Conservation (phyloP, 2,113 vertebrate species). For the Drymodes brunneopygia region DNA sequence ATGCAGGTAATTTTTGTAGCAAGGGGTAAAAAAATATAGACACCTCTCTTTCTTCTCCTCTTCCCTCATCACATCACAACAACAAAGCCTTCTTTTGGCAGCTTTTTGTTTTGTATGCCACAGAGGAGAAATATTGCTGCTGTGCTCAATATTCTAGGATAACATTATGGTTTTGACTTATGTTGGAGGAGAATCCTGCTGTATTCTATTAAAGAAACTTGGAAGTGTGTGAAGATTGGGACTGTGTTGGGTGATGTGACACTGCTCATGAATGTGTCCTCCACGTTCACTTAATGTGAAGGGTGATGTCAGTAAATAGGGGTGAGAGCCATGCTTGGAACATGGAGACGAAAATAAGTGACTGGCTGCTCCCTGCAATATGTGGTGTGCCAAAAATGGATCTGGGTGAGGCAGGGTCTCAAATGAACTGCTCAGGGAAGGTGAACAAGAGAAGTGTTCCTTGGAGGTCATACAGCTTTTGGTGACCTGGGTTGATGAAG, state of each 20-base stretch:
- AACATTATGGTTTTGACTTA: background rate
- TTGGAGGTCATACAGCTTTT: background rate
- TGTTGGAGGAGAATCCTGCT: background rate
- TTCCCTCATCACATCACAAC: background rate
- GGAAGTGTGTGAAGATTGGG: background rate
- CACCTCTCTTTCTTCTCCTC: background rate
- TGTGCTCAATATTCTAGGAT: background rate
- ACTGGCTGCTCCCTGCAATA: background rate
- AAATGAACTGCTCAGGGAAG: background rate
- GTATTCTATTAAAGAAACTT: background rate
- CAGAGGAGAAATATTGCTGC: background rate
- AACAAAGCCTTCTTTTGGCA: background rate
- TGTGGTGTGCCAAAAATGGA: background rate
- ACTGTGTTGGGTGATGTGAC: background rate
- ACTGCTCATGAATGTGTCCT: background rate
- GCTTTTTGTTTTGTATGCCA: background rate
- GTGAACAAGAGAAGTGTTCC: background rate
- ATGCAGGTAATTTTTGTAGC: background rate
- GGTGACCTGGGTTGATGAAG: background rate
- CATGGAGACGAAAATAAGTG: background rate
- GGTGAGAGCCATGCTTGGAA: background rate
- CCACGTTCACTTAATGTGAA: accelerated
- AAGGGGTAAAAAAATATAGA: background rate
- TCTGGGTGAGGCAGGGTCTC: background rate
- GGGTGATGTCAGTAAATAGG: background rate